Percentiles rank a stretch among this genome's conserved stretches.
Conservation (phyloP, 2,113 vertebrate species). For the Marmota flaviventris region DNA sequence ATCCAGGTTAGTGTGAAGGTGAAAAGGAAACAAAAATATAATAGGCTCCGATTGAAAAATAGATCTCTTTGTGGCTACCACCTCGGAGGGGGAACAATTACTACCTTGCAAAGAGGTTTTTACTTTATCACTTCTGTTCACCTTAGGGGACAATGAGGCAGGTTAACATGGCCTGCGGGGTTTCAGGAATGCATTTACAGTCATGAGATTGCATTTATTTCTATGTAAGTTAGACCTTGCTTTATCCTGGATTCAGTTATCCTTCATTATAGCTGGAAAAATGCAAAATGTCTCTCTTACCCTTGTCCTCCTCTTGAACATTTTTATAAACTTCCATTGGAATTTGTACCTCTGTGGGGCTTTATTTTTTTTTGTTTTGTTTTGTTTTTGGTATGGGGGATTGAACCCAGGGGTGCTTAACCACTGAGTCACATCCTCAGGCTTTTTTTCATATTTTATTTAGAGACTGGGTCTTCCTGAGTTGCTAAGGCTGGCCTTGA, state of each 20-base stretch:
- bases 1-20: conserved; percentile 57
- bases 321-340: background rate
- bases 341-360: background rate
- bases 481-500: too few relatives aligned
- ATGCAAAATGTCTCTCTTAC: background rate
- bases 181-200: conserved; percentile 53
- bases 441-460: too few relatives aligned
- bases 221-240: conserved; percentile 41
- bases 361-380: background rate
- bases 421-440: too few relatives aligned
- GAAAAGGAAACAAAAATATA: conserved; percentile 52
- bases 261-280: background rate
- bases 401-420: too few relatives aligned
- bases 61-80: conserved; percentile 61
- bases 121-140: conserved; percentile 61
- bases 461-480: too few relatives aligned
- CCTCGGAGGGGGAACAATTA: conserved; percentile 57
- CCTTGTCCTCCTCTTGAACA: background rate
- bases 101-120: conserved; percentile 59
- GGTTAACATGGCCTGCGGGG: conserved; percentile 33
- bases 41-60: conserved; percentile 53
- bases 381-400: too few relatives aligned
- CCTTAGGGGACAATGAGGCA: conserved; percentile 58
- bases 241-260: conserved; percentile 32
- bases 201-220: conserved; percentile 62